Percentiles rank a stretch among this genome's conserved stretches.
Evolutionary conservation across 2,113 vertebrate genomes (phyloP).

Genomic region (Varanus komodoensis): DNA sequence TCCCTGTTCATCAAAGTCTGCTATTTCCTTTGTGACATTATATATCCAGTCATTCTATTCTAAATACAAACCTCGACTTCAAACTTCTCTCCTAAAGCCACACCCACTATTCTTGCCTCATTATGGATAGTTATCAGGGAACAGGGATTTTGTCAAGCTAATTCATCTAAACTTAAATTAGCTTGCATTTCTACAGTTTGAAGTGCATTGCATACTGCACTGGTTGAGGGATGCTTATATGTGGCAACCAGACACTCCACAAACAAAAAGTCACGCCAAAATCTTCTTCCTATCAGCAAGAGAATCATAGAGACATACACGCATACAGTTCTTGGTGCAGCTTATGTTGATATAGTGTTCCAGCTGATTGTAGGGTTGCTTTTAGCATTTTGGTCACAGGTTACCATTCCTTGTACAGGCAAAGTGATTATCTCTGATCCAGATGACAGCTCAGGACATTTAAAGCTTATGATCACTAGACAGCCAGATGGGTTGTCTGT

Average conservation of each 20-base stretch:
- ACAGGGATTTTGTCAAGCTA: rapidly evolving
- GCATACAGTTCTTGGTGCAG: rapidly evolving
- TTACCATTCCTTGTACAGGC: not conserved
- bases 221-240: not conserved
- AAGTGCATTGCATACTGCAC: rapidly evolving
- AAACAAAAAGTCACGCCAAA: not conserved
- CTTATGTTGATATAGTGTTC: not conserved
- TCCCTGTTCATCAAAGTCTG: not conserved
- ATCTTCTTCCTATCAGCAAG: rapidly evolving
- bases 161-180: not conserved
- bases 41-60: not conserved
- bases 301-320: too few species aligned
- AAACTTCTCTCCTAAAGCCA: not conserved
- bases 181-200: not conserved
- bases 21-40: not conserved
- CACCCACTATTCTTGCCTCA: not conserved
- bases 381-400: not conserved
- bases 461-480: not conserved
- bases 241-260: not conserved
- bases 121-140: rapidly evolving
- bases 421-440: rapidly evolving
- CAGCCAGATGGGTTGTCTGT: not conserved
- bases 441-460: not conserved
- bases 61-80: not conserved
- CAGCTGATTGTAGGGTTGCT: not conserved